These are phyloP conservation scores for Pao palembangensis DNA, from an alignment of 2,113 vertebrate genomes.

Conservation along the genomic window DNA sequence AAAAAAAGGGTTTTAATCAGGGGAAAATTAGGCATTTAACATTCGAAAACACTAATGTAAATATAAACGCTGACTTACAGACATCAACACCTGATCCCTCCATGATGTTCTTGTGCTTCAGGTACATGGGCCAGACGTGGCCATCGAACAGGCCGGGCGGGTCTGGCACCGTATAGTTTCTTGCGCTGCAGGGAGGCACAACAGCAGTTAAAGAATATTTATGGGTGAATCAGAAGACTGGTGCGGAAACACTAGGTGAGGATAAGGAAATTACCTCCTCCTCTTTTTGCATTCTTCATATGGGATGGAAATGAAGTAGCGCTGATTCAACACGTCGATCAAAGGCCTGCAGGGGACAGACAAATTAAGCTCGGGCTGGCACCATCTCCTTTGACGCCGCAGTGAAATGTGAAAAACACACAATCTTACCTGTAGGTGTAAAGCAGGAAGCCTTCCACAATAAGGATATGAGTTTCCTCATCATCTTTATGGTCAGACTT, in stretches of 20 bases:
- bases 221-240: background rate
- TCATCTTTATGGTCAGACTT: slow-evolving; percentile 61
- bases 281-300: slow-evolving; percentile 94
- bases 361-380: background rate
- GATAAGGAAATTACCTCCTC: slow-evolving; percentile 78
- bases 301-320: slow-evolving; percentile 91
- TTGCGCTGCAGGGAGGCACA: slow-evolving; percentile 70
- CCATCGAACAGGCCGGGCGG: slow-evolving; percentile 91
- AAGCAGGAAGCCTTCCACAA: slow-evolving; percentile 93
- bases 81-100: slow-evolving; percentile 83
- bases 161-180: slow-evolving; percentile 86
- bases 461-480: slow-evolving; percentile 83
- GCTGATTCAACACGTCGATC: slow-evolving; percentile 84
- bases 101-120: slow-evolving; percentile 88
- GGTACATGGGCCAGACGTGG: slow-evolving; percentile 95
- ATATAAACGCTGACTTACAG: slow-evolving; percentile 70
- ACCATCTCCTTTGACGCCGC: background rate
- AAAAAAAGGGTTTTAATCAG: background rate
- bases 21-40: background rate
- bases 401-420: background rate
- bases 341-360: slow-evolving; percentile 77
- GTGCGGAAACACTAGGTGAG: background rate
- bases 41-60: background rate
- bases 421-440: slow-evolving; percentile 84
- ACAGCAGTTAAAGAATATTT: background rate